These are phyloP conservation scores for Tinea pellionella DNA, from an alignment of 2,888 invertebrate genomes.

Conservation along the genomic window DNA sequence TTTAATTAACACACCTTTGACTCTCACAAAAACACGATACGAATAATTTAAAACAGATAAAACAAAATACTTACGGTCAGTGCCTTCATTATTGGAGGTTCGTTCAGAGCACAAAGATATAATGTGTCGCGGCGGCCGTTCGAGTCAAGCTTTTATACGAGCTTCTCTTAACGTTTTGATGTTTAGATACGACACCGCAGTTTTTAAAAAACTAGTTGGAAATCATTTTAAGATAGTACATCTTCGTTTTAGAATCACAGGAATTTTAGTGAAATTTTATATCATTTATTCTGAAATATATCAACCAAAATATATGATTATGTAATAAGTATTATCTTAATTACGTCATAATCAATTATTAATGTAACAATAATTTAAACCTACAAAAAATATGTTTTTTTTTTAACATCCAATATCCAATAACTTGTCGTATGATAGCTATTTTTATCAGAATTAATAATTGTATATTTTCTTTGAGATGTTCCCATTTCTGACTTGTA, in stretches of 20 bases:
- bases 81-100: neutral
- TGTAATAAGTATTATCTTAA: too few species aligned
- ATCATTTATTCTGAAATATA: too few species aligned
- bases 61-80: constrained; percentile 1
- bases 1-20: neutral
- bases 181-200: neutral
- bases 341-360: too few species aligned
- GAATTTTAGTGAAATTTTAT: too few species aligned
- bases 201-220: neutral
- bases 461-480: neutral
- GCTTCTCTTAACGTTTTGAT: neutral
- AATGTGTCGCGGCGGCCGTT: constrained; percentile 1
- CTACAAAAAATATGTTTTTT: too few species aligned
- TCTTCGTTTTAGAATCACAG: too few species aligned
- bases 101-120: neutral
- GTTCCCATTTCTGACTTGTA: neutral
- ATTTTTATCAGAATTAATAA: too few species aligned
- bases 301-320: too few species aligned
- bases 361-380: too few species aligned
- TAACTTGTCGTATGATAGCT: too few species aligned
- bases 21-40: neutral
- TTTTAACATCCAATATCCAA: too few species aligned
- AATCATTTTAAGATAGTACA: neutral
- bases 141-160: constrained; percentile 1
- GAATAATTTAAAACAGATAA: neutral